A percentile compares a stretch with the other conserved stretches of the same genome.
These are phyloP conservation scores for Tachina lurida DNA, from an alignment of 2,888 invertebrate species.

Conservation along the genomic window DNA sequence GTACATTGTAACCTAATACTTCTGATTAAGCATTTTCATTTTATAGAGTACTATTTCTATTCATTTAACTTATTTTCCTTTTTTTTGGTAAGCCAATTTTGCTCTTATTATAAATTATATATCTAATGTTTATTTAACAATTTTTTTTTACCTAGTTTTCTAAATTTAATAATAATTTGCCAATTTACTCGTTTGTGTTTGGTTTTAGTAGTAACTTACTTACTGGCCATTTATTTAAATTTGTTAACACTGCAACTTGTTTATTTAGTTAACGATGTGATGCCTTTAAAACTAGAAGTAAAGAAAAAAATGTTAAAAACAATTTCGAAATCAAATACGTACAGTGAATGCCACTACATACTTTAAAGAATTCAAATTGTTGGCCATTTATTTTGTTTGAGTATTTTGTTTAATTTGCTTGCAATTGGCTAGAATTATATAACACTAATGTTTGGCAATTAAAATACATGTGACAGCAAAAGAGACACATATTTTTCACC, in stretches of 20 bases:
- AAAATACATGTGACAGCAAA: neutral
- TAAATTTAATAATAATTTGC: slow-evolving; percentile 26
- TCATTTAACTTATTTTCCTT: too few relatives aligned
- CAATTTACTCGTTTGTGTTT: slow-evolving; percentile 48
- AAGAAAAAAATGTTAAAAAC: neutral
- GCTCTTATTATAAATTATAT: too few relatives aligned
- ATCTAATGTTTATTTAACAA: neutral
- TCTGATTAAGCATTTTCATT: too few relatives aligned
- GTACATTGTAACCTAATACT: too few relatives aligned
- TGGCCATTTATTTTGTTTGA: slow-evolving; percentile 14
- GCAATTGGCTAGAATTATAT: slow-evolving; percentile 9
- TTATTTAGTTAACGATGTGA: slow-evolving; percentile 52
- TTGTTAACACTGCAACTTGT: slow-evolving; percentile 45
- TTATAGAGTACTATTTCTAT: too few relatives aligned
- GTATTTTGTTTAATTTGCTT: slow-evolving; percentile 12
- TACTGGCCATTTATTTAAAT: slow-evolving; percentile 53
- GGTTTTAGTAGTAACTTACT: neutral
- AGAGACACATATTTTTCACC: neutral
- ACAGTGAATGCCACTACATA: slow-evolving; percentile 28
- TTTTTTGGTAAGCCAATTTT: too few relatives aligned
- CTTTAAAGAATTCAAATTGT: slow-evolving; percentile 32
- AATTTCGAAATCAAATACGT: slow-evolving; percentile 30
- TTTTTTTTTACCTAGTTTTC: neutral
- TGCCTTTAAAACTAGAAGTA: neutral
- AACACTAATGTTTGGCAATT: slow-evolving; percentile 5